Base-by-base conservation (phyloP, 1,140 invertebrate species). In the Daktulosphaira vitifoliae region DNA sequence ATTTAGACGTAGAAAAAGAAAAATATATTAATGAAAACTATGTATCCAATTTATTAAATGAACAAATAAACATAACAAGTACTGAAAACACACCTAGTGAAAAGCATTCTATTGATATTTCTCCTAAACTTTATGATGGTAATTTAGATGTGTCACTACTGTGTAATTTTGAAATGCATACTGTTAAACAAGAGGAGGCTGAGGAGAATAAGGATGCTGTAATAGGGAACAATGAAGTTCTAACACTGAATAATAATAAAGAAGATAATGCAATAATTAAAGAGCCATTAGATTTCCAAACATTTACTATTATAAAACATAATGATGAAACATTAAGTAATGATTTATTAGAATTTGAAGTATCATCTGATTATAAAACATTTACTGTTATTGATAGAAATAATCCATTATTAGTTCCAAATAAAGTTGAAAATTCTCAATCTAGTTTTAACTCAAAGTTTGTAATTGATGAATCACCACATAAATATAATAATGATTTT, bases 151-250 rank as follows among this genome's bases (percentile, higher is more conserved):
- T 56, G 9, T n/a, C 44, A 56, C 44, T 23, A 4, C 38, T 23
- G 13, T 13, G 44, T 5, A 62, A n/a, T 46, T 62, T 62, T 62
- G 42, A 62, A 62, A 62, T 39, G 25, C 46, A 46, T 62, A 62
- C 42, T 33, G 26, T 62, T 15, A 62, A 46, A 33, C 26, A 48
- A 20, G 46, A 62, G 29, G n/a, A 33, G 0, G 46, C 42, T 33
- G 25, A 29, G n/a, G 46, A 4, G 5, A 33, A 33, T 6, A 11
- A 33, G 11, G 5, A 5, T 6, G 11, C 29, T 11, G 5, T 33
- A 33, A 11, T 33, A 33, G 29, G 11, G 11, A 33, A 33, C 29
- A 33, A 33, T 33, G 11, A 33, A 6, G 5, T 11, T 6, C 29
- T 6, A 6, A 11, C 29, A 33, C 29, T 6, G 11, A 29, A 22